Base-by-base conservation (phyloP, 2,888 invertebrate genomes). In the Apamea sordens region DNA sequence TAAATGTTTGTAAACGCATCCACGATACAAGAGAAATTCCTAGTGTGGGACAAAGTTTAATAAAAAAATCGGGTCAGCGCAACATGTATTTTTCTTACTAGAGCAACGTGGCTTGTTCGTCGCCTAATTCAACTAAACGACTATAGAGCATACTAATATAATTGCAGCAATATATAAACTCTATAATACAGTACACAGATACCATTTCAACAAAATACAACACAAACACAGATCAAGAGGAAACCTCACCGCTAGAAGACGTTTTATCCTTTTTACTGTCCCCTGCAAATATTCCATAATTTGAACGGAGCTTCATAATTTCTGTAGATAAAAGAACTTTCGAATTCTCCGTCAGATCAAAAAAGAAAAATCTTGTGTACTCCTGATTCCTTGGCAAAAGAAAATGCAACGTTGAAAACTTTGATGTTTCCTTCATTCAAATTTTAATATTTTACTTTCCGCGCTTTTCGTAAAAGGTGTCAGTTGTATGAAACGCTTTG, bases 241-340 rank as follows among this genome's bases (percentile, higher is more conserved):
- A 74, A 80, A 76, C 18, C 68, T 47, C 41, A 61, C 63, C 32
- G 71, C 18, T 24, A 13, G 47, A 64, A 89, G 71, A 76, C 47
- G 50, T 75, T 79, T 75, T 65, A 59, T 63, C 47, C 36, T 74
- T 77, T 77, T 80, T 70, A 50, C 63, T 64, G 63, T 71, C 53
- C 65, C 67, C 50, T 2, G 65, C 73, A 84, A 83, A 72, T 77
- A 81, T 85, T 83, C 78, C 72, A 74, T 89, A 83, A 89, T 88
- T 88, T 83, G 80, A 83, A 87, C 73, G 82, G 71, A 73, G 82
- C 79, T 82, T 71, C 81, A 90, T 87, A 83, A 89, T 86, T 90
- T 90, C 53, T 74, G 80, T 80, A 79, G 80, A 90, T 89, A 83
- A 89, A 88, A 83, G 85, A 76, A 73, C 82, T 79, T 86, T 83